Evolutionary conservation across 2,113 vertebrate genomes (phyloP).

Genomic region (Elaphurus davidianus): DNA sequence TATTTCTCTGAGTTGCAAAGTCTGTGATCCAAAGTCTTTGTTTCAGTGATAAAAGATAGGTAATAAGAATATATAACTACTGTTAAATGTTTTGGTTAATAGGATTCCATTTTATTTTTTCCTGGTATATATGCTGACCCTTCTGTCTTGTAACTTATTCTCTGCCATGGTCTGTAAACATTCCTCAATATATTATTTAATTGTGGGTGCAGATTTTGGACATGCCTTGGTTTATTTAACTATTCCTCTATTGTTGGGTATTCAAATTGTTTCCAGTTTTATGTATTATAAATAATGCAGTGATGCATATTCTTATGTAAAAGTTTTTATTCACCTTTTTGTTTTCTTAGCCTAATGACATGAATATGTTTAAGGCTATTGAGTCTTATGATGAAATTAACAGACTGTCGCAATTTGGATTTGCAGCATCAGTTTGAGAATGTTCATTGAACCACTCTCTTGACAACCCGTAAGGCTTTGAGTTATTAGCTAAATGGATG

Average conservation of each 20-base stretch:
- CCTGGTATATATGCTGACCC: neutral
- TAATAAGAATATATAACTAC: neutral
- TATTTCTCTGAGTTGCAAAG: conserved; percentile 1
- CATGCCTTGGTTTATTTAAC: neutral
- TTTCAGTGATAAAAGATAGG: neutral
- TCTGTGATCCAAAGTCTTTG: neutral
- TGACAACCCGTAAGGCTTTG: neutral
- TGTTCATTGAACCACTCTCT: neutral
- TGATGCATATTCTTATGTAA: neutral
- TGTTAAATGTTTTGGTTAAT: neutral
- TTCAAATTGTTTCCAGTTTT: neutral
- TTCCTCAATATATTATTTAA: neutral
- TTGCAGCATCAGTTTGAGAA: neutral
- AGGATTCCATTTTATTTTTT: neutral
- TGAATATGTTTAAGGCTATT: neutral
- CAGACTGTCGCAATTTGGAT: neutral
- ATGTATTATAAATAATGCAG: neutral
- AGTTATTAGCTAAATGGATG: neutral
- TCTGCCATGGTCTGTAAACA: neutral
- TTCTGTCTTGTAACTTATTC: neutral
- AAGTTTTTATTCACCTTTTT: neutral
- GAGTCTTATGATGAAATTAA: neutral
- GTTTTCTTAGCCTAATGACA: neutral
- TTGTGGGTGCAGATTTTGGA: neutral
- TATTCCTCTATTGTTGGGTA: neutral